Evolutionary conservation across 2,888 invertebrate species (phyloP).

Genomic region (Cataglyphis rosenhaueri): DNA sequence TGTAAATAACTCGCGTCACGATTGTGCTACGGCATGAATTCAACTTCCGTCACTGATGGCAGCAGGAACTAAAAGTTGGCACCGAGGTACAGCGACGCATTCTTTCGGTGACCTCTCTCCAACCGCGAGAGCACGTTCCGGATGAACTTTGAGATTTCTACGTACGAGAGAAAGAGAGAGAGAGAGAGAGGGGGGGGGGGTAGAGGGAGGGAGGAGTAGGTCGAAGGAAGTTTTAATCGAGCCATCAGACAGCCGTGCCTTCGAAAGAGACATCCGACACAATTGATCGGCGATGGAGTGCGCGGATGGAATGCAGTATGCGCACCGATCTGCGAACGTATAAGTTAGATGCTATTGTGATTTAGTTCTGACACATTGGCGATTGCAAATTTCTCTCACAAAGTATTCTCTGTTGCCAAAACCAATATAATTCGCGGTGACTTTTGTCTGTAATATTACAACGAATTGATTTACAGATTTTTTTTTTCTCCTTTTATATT

Average conservation of each 20-base stretch:
- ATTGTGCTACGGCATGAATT: conserved; percentile 49
- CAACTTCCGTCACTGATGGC: conserved; percentile 48
- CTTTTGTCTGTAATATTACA: background rate
- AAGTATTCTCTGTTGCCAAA: background rate
- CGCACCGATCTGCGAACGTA: background rate
- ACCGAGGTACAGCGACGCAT: conserved; percentile 30
- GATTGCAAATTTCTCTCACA: conserved; percentile 14
- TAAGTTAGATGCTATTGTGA: conserved; percentile 42
- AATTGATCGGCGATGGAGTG: conserved; percentile 37
- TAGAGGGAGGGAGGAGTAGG: conserved; percentile 21
- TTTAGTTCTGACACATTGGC: conserved; percentile 39
- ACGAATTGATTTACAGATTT: background rate
- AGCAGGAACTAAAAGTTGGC: background rate
- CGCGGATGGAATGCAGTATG: conserved; percentile 45
- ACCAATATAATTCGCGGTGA: background rate
- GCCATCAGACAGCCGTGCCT: conserved; percentile 43
- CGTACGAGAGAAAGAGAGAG: conserved; percentile 5
- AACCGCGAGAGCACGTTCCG: conserved; percentile 41
- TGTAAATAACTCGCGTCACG: conserved; percentile 12
- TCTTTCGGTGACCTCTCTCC: conserved; percentile 30
- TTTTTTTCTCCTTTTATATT: background rate
- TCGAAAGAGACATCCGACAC: conserved; percentile 53
- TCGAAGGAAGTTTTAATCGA: conserved; percentile 55
- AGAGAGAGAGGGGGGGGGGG: background rate
- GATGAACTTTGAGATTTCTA: conserved; percentile 56